Evolutionary conservation across 1,140 invertebrate species (phyloP), one percentile per base, ranked within the genome.

Genomic region (Centruroides sculpturatus): DNA sequence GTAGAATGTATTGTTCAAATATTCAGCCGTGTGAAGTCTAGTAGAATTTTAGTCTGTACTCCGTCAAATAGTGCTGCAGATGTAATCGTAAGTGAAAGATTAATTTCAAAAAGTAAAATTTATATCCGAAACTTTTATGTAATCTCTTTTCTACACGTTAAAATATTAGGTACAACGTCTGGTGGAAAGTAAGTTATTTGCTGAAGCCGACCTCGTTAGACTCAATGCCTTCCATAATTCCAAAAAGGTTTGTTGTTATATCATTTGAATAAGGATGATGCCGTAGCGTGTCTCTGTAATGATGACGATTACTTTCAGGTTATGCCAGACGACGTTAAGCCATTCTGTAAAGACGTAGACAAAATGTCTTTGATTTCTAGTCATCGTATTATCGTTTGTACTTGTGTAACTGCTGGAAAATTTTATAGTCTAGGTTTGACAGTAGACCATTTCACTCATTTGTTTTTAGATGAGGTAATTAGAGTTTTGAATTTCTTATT

Each of bases 41-140:
- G 70, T 64, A 75, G 87, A 64, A 79, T 95, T 54, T 69, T 96
- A 36, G 79, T 92, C 47, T 87, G 85, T 35, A 84, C 90, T 9
- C 91, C 92, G 1, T 91, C 90, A 1, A 93, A 93, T 68, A 89
- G 85, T 72, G 85, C 89, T 10, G 85, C 89, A 4, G 88, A 94
- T 78, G 76, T 92, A 53, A 80, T 92, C 48, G 59, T 55, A 36
- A 61, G 6, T 48, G 23, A 23, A 23, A 23, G 0, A 23, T 23
- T 23, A 23, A 23, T 23, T 23, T 23, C 23, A 23, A 23, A 23
- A 41, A 12, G n/a, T 35, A 23, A 35, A 41, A 41, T 8, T 41
- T 41, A 8, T 41, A 23, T 23, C 23, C 23, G 23, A 23, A 23
- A 23, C 2, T 2, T 23, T 23, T 23, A 23, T 23, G 2, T 23